Evolutionary conservation across 1,140 invertebrate species (phyloP).

Genomic region (Tetraneura akinire): DNA sequence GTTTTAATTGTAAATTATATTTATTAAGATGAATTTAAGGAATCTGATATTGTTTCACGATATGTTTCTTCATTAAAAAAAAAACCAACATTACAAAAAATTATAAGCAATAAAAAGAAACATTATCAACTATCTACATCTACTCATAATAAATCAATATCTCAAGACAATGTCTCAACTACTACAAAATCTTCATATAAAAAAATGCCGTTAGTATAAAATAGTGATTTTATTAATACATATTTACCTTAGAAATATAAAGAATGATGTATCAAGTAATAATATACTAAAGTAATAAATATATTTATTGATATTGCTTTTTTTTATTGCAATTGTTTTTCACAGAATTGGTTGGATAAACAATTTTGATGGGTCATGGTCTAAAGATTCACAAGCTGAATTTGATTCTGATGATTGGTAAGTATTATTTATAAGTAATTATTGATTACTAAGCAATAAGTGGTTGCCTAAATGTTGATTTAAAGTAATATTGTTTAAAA

Average conservation of each 20-base stretch:
- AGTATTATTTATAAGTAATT: neutral
- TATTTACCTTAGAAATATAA: no score
- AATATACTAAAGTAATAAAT: slow-evolving; percentile 6
- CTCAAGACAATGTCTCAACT: neutral
- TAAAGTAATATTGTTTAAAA: slow-evolving; percentile 26
- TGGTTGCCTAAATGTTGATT: slow-evolving; percentile 2
- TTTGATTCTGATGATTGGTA: slow-evolving; percentile 54
- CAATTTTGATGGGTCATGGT: slow-evolving; percentile 54
- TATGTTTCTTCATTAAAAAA: slow-evolving; percentile 37
- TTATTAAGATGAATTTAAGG: slow-evolving; percentile 24
- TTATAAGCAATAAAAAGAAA: slow-evolving; percentile 18
- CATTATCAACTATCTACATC: neutral
- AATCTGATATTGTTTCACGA: slow-evolving; percentile 44
- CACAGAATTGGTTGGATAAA: slow-evolving; percentile 55
- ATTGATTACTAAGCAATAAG: no score
- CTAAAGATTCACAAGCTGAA: slow-evolving; percentile 54
- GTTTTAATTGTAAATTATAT: neutral
- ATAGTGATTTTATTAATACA: neutral
- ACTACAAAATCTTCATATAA: neutral
- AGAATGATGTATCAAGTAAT: neutral
- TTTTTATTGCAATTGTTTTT: slow-evolving; percentile 36
- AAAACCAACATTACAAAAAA: slow-evolving; percentile 37
- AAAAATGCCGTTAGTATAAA: slow-evolving; percentile 8
- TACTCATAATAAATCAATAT: neutral
- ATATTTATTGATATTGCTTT: neutral